A percentile compares a stretch with the other conserved stretches of the same genome.
These are phyloP conservation scores for Odocoileus hemionus DNA, from an alignment of 2,113 vertebrate species.

Conservation along the genomic window DNA sequence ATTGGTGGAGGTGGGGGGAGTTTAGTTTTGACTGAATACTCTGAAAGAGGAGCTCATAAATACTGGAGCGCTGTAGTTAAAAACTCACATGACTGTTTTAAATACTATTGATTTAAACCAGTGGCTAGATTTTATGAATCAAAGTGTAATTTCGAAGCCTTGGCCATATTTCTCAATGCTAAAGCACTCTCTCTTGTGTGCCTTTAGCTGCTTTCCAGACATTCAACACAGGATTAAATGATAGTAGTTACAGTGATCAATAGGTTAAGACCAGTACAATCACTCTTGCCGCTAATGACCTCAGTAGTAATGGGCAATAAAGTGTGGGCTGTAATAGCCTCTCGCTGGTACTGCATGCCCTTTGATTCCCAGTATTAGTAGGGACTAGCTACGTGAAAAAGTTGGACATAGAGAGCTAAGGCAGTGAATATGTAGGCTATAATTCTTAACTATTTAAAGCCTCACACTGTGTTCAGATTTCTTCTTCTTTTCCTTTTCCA, in stretches of 20 bases:
- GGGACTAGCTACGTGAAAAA: constrained; percentile 81
- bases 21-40: constrained; percentile 81
- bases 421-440: constrained; percentile 75
- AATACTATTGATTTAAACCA: constrained; percentile 91
- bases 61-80: constrained; percentile 82
- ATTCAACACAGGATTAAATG: constrained; percentile 98
- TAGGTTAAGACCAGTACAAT: constrained; percentile 99
- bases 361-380: constrained; percentile 85
- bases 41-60: constrained; percentile 82
- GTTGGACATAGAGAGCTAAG: constrained; percentile 78
- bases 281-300: constrained; percentile 99
- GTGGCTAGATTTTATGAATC: constrained; percentile 88
- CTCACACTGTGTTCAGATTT: neutral
- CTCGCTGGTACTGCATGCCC: constrained; percentile 84
- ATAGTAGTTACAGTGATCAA: constrained; percentile 99
- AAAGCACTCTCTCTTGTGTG: constrained; percentile 85
- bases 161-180: constrained; percentile 85
- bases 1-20: constrained; percentile 67
- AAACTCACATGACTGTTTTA: constrained; percentile 89
- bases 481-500: neutral
- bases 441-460: constrained; percentile 76
- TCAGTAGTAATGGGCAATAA: constrained; percentile 99
- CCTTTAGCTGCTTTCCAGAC: constrained; percentile 93
- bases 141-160: constrained; percentile 84
- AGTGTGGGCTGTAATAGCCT: constrained; percentile 94